Evolutionary conservation across 2,797 vertebrate genomes (phyloP).

Genomic region (Epinephelus awoara): DNA sequence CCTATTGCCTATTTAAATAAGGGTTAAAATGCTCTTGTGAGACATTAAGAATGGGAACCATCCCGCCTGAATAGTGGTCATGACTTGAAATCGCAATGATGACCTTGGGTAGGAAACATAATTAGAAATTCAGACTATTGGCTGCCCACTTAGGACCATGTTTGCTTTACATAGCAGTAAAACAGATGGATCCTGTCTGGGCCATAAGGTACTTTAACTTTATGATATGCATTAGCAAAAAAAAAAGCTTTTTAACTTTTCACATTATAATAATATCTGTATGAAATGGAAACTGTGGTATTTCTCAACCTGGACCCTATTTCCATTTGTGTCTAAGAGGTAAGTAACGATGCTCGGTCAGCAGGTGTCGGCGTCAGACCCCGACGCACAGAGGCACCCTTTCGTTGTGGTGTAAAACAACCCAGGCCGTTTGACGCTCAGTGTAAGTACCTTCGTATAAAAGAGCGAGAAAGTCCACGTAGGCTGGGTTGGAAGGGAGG

Average conservation of each 20-base stretch:
- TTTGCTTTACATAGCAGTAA: background rate
- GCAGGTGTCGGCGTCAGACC: too few relatives aligned
- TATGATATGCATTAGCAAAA: background rate
- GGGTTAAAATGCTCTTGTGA: conserved; percentile 28
- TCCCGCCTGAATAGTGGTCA: background rate
- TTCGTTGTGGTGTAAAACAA: too few relatives aligned
- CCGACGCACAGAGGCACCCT: too few relatives aligned
- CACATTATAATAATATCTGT: background rate
- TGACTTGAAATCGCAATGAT: conserved; percentile 14
- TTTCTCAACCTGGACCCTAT: too few relatives aligned
- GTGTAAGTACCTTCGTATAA: too few relatives aligned
- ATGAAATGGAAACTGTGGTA: too few relatives aligned
- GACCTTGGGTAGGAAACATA: conserved; percentile 34
- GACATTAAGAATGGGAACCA: conserved; percentile 12
- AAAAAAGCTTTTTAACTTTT: background rate
- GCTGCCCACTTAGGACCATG: background rate
- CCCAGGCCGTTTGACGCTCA: too few relatives aligned
- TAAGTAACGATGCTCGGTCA: too few relatives aligned
- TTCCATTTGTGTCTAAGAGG: too few relatives aligned
- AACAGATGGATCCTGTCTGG: background rate
- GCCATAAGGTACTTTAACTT: background rate
- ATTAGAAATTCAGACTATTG: conserved; percentile 14
- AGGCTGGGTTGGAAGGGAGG: too few relatives aligned
- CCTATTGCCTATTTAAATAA: conserved; percentile 21
- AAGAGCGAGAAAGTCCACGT: too few relatives aligned